phyloP scores from a whole-genome alignment of 2,888 invertebrate genomes.

The Nomada ferruginata region DNA sequence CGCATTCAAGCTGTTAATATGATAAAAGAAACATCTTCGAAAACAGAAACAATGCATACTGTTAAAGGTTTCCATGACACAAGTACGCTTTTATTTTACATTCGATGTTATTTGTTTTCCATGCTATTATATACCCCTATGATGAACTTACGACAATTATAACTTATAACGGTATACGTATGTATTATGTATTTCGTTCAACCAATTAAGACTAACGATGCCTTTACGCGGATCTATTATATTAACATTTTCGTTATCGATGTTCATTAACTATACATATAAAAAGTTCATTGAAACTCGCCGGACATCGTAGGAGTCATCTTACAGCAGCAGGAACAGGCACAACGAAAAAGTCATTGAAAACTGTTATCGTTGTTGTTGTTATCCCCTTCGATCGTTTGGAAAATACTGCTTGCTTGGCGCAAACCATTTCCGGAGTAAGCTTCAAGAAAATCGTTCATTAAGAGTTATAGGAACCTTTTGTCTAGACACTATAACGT shows the following conservation, averaged over 20 bases:
- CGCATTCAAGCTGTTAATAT: not conserved
- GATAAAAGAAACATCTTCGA: not conserved
- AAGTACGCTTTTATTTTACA: not conserved
- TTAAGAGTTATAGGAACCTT: conserved; percentile 25
- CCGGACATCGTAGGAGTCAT: not conserved
- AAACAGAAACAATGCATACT: not conserved
- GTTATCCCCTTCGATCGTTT: not conserved
- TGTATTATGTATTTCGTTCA: not conserved
- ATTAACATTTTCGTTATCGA: conserved; percentile 2
- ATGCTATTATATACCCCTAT: conserved; percentile 4
- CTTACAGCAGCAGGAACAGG: not conserved
- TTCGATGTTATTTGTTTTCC: conserved; percentile 1
- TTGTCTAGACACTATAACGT: not conserved
- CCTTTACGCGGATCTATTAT: not conserved
- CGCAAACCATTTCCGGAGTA: conserved; percentile 5
- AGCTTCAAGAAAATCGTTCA: not conserved
- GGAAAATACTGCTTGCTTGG: not conserved
- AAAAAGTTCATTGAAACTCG: not conserved
- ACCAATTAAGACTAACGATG: conserved; percentile 18
- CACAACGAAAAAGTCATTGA: not conserved
- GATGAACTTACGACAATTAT: not conserved
- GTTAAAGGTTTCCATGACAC: not conserved
- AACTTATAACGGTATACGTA: conserved; percentile 2
- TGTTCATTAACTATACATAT: conserved; percentile 3
- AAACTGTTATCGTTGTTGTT: conserved; percentile 9